Conservation (phyloP, 2,888 invertebrate genomes). For the Nebria brevicollis region DNA sequence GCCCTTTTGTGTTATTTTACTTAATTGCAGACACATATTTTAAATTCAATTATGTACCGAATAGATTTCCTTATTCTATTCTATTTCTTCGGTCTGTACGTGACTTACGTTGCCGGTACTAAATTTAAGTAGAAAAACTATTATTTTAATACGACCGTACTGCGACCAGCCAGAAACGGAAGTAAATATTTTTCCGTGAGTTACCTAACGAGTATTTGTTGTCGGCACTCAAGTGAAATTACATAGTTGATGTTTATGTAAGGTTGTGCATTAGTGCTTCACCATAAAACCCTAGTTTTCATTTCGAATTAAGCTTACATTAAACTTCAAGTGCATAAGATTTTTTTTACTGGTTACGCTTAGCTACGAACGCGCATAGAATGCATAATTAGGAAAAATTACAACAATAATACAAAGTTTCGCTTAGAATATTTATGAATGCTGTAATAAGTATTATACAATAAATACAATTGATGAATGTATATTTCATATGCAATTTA, state of each 20-base stretch:
- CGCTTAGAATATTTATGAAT: no score
- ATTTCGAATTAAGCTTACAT: no score
- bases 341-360: no score
- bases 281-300: neutral
- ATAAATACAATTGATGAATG: no score
- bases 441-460: no score
- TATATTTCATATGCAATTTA: no score
- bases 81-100: neutral
- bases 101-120: neutral
- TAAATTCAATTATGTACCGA: neutral
- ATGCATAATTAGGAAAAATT: no score
- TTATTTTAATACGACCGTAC: neutral
- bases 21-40: neutral
- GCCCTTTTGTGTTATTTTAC: neutral
- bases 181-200: neutral
- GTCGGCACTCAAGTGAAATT: neutral
- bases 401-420: no score
- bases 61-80: neutral
- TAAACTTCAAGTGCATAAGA: no score
- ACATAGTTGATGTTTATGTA: neutral
- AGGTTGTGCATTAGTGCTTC: neutral
- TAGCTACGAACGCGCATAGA: no score
- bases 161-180: neutral
- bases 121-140: neutral
- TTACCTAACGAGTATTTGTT: neutral